These are phyloP conservation scores for Drosophila nigritarsus DNA, from an alignment of 2,888 invertebrate genomes.

Conservation along the genomic window DNA sequence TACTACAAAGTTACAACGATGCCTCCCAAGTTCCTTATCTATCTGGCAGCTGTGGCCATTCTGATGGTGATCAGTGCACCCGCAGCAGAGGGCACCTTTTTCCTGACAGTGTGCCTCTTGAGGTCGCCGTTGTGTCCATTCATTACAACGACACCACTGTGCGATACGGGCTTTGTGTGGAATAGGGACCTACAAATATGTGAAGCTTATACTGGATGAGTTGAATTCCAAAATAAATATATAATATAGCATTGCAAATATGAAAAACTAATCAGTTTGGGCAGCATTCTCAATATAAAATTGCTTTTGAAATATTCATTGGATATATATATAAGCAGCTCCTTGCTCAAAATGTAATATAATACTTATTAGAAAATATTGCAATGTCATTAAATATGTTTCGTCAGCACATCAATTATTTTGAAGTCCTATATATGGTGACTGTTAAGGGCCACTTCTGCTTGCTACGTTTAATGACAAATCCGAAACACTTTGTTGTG, in stretches of 20 bases:
- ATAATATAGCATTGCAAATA: conserved; percentile 9
- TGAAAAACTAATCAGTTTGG: background rate
- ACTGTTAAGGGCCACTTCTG: background rate
- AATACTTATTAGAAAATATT: background rate
- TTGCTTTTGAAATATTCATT: background rate
- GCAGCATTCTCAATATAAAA: background rate
- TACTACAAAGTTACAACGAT: conserved; percentile 16
- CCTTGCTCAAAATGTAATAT: background rate
- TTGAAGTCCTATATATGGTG: background rate
- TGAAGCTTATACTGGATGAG: too few relatives aligned
- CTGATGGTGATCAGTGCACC: conserved; percentile 25
- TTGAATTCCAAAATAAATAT: conserved; percentile 17
- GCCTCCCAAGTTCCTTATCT: conserved; percentile 39
- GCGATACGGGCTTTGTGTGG: background rate
- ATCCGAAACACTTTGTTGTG: conserved; percentile 31
- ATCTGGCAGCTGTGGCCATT: conserved; percentile 18
- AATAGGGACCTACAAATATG: background rate
- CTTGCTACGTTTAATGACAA: background rate
- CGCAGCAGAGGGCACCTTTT: conserved; percentile 11
- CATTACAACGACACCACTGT: conserved; percentile 18
- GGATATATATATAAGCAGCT: background rate
- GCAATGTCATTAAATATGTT: background rate
- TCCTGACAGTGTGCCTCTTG: conserved; percentile 7
- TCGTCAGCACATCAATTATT: background rate
- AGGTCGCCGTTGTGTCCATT: conserved; percentile 31